Percentiles rank a stretch among this genome's conserved stretches.
These are phyloP conservation scores for Gambusia yucatana DNA, from an alignment of 2,797 vertebrate genomes.

Conservation along the genomic window DNA sequence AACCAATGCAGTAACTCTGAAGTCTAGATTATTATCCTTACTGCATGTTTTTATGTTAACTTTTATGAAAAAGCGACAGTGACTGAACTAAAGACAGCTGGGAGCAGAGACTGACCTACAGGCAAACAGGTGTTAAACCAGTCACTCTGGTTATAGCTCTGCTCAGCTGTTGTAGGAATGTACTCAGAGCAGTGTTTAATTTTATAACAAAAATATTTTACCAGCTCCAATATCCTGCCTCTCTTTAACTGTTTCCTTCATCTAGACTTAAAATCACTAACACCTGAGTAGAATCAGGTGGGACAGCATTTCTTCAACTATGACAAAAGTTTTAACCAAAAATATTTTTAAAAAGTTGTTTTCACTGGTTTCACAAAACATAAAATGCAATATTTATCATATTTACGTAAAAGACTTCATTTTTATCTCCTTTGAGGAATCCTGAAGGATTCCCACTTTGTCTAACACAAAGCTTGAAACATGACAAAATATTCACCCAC, in stretches of 20 bases:
- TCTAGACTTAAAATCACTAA: constrained; percentile 13
- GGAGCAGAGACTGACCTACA: constrained; percentile 28
- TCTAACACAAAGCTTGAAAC: not conserved
- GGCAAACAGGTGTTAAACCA: constrained; percentile 47
- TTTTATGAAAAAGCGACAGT: not conserved
- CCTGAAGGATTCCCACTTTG: not conserved
- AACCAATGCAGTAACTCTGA: not conserved
- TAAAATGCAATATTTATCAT: not conserved
- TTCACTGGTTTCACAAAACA: not conserved
- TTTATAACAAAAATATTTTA: constrained; percentile 10
- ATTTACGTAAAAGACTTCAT: not conserved
- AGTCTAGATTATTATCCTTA: constrained; percentile 6
- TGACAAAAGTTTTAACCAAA: not conserved
- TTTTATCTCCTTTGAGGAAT: not conserved
- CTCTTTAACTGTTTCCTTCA: not conserved
- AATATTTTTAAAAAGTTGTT: not conserved
- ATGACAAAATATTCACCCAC: not conserved
- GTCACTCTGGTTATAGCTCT: constrained; percentile 31
- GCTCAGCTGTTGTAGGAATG: constrained; percentile 62
- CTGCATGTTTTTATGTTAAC: constrained; percentile 2
- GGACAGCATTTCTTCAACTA: not conserved
- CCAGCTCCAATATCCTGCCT: constrained; percentile 31
- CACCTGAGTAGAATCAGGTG: not conserved
- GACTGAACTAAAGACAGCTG: constrained; percentile 34
- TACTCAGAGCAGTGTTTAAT: constrained; percentile 38